Conservation (phyloP, 2,797 vertebrate species). For the Lophius americanus region DNA sequence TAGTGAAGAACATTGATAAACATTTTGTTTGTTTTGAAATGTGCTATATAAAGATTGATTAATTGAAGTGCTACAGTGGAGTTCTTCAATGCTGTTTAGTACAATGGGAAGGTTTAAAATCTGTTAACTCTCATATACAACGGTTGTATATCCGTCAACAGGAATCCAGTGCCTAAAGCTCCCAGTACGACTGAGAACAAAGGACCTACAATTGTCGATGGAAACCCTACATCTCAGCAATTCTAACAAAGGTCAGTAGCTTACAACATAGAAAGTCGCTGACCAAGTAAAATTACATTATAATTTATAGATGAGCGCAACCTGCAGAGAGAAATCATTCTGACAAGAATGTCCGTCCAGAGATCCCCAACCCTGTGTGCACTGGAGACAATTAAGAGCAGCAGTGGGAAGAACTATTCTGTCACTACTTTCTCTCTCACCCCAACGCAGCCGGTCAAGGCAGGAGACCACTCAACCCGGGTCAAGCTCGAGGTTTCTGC, state of each 20-base stretch:
- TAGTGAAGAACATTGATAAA: no score
- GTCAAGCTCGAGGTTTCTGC: no score
- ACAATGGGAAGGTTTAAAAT: not conserved
- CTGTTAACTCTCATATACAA: not conserved
- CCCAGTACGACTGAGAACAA: not conserved
- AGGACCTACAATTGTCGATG: not conserved
- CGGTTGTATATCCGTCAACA: not conserved
- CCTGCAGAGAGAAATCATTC: slow-evolving; percentile 33
- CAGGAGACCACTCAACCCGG: no score
- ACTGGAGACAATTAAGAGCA: slow-evolving; percentile 15
- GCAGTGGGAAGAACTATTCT: not conserved
- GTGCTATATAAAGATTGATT: no score
- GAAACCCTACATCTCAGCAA: not conserved
- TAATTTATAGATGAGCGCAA: slow-evolving; percentile 45
- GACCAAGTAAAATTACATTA: slow-evolving; percentile 1
- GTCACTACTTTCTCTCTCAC: no score
- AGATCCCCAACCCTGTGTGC: no score
- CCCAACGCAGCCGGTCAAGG: no score
- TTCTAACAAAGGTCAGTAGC: slow-evolving; percentile 10
- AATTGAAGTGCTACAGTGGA: no score
- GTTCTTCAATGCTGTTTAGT: not conserved
- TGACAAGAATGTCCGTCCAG: slow-evolving; percentile 11
- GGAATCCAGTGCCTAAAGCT: not conserved
- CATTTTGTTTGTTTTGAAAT: no score
- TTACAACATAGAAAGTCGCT: not conserved